These are phyloP conservation scores for Drosophila pseudotalamancana DNA, from an alignment of 2,888 invertebrate species.

Conservation along the genomic window DNA sequence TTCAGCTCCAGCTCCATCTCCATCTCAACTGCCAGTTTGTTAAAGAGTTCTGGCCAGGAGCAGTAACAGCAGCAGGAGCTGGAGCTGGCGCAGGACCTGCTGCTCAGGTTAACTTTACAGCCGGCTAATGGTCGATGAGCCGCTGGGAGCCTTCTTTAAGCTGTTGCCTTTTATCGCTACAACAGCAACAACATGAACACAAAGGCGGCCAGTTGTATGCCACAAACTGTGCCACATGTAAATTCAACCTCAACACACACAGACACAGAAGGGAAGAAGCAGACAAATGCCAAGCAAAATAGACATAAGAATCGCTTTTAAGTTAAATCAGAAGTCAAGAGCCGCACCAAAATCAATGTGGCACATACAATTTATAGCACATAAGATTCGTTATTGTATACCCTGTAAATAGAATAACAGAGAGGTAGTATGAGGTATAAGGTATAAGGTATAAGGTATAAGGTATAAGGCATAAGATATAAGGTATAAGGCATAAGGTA, in stretches of 20 bases:
- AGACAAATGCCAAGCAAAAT: slow-evolving; percentile 28
- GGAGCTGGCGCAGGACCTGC: neutral
- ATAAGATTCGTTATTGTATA: slow-evolving; percentile 34
- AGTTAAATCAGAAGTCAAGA: slow-evolving; percentile 56
- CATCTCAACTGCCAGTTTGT: neutral
- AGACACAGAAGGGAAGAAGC: neutral
- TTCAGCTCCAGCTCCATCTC: slow-evolving; percentile 1
- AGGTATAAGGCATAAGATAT: neutral
- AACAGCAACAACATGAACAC: slow-evolving; percentile 2
- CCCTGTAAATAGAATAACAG: neutral
- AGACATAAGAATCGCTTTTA: slow-evolving; percentile 50
- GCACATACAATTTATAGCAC: slow-evolving; percentile 59
- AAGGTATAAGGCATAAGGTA: neutral
- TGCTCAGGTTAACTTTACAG: slow-evolving; percentile 53
- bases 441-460: neutral
- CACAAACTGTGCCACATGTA: slow-evolving; percentile 43
- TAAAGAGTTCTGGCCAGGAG: slow-evolving; percentile 25
- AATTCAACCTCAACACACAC: slow-evolving; percentile 35
- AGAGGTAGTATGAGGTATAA: no score
- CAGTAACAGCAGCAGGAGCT: neutral
- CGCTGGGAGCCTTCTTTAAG: slow-evolving; percentile 46
- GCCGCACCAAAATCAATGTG: slow-evolving; percentile 59
- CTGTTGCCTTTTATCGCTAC: slow-evolving; percentile 35
- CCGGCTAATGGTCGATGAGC: slow-evolving; percentile 61
- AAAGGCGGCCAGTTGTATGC: slow-evolving; percentile 31